phyloP scores from a whole-genome alignment of 2,113 vertebrate genomes.

The Microtus richardsoni region DNA sequence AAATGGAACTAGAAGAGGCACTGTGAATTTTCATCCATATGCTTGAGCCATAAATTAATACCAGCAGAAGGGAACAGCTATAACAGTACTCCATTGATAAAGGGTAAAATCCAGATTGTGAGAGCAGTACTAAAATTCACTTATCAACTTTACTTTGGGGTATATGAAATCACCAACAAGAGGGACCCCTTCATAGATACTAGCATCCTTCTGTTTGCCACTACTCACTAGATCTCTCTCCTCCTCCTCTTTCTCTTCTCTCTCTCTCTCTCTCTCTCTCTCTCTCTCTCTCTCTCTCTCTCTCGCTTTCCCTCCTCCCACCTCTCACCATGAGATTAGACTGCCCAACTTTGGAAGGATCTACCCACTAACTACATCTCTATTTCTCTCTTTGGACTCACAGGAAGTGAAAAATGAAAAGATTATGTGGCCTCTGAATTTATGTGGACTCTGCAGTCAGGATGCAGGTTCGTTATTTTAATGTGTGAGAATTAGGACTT shows the following conservation, averaged over 20 bases:
- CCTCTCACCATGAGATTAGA: neutral
- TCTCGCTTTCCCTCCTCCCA: fast-evolving
- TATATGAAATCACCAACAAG: neutral
- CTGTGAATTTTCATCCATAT: neutral
- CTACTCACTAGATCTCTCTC: neutral
- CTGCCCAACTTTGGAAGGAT: neutral
- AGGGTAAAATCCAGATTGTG: neutral
- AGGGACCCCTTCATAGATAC: neutral
- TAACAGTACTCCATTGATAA: neutral
- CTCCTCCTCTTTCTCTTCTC: neutral
- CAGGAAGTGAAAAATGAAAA: neutral
- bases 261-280: neutral
- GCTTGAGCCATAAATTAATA: neutral
- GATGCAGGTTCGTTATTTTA: neutral
- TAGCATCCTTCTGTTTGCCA: neutral
- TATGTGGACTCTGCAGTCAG: neutral
- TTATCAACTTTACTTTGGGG: neutral
- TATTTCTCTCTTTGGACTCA: neutral
- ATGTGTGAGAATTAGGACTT: neutral
- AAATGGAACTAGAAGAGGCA: neutral
- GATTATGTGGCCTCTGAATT: neutral
- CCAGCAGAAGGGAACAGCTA: neutral
- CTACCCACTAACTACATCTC: neutral
- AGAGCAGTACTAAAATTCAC: neutral
- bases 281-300: neutral